Evolutionary conservation across 30 jellyfish, hydroid and myxozoan species (phyloP).

Genomic region (Rhopilema esculentum): DNA sequence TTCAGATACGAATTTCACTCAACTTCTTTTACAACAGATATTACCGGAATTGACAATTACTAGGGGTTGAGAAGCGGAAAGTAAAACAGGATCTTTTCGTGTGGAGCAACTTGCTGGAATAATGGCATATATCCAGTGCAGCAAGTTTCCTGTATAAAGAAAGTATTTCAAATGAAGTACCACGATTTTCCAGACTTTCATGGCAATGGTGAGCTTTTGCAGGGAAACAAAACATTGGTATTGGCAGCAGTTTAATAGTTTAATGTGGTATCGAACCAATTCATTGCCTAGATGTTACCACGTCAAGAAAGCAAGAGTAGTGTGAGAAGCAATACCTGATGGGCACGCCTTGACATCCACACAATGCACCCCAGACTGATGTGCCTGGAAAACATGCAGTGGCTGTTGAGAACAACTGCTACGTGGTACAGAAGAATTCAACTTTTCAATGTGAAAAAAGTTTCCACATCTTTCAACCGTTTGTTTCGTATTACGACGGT

Average conservation of each 20-base stretch:
- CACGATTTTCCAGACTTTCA: neutral
- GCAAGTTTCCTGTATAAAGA: too few species aligned
- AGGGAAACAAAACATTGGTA: neutral
- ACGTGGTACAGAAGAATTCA: slow-evolving; percentile 24
- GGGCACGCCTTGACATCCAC: too few species aligned
- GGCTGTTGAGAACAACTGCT: slow-evolving; percentile 30
- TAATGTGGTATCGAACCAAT: neutral
- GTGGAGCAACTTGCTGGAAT: too few species aligned
- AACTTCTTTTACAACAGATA: neutral
- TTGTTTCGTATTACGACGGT: neutral
- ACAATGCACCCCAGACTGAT: slow-evolving; percentile 84
- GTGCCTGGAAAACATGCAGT: slow-evolving; percentile 48
- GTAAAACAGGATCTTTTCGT: too few species aligned
- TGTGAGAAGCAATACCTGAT: neutral
- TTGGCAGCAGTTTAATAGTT: neutral
- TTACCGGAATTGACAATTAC: too few species aligned
- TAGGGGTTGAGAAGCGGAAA: too few species aligned
- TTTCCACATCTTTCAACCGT: neutral
- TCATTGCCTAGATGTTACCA: neutral
- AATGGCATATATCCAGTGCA: too few species aligned
- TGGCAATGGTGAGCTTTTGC: neutral
- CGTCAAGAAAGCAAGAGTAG: too few species aligned
- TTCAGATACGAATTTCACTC: too few species aligned
- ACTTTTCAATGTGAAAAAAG: slow-evolving; percentile 6
- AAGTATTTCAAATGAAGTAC: too few species aligned